Conservation (phyloP, 2,888 invertebrate species). For the Melipona bicolor region DNA sequence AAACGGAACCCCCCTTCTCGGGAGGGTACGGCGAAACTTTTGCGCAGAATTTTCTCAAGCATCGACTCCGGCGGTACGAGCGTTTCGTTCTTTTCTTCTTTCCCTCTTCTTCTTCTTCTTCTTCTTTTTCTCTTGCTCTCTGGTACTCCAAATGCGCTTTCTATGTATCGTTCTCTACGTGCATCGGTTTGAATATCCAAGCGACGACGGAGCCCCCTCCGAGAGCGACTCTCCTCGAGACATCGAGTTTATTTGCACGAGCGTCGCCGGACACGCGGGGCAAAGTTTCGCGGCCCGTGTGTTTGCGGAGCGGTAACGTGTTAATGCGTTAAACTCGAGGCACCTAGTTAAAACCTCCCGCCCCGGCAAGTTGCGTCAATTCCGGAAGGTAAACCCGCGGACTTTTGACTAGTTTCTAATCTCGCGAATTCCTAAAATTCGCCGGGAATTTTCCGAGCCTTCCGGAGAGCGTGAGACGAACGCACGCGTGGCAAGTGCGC, state of each 20-base stretch:
- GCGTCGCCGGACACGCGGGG: conserved; percentile 9
- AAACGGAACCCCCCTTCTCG: neutral
- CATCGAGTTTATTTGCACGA: neutral
- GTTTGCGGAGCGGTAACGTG: conserved; percentile 4
- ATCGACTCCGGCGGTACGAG: neutral
- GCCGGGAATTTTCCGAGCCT: conserved; percentile 18
- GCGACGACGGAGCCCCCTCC: conserved; percentile 2
- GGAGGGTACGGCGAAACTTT: conserved; percentile 11
- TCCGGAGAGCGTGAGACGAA: neutral
- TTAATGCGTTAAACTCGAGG: conserved; percentile 28
- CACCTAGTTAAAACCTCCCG: conserved; percentile 23
- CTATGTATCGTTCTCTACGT: conserved; percentile 7
- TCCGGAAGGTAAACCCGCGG: conserved; percentile 3
- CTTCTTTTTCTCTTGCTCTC: neutral
- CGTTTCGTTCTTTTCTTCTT: neutral
- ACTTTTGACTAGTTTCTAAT: conserved; percentile 28
- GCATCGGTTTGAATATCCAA: conserved; percentile 17
- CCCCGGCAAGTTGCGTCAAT: conserved; percentile 19
- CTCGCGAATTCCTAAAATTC: conserved; percentile 26
- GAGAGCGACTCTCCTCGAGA: neutral
- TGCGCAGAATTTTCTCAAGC: conserved; percentile 15
- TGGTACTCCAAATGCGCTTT: conserved; percentile 23
- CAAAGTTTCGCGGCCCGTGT: conserved; percentile 11
- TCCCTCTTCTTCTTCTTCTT: neutral
- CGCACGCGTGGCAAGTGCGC: neutral